Evolutionary conservation across 2,113 vertebrate species (phyloP), one percentile per base, ranked within the genome.

Genomic region (Lagopus leucura): DNA sequence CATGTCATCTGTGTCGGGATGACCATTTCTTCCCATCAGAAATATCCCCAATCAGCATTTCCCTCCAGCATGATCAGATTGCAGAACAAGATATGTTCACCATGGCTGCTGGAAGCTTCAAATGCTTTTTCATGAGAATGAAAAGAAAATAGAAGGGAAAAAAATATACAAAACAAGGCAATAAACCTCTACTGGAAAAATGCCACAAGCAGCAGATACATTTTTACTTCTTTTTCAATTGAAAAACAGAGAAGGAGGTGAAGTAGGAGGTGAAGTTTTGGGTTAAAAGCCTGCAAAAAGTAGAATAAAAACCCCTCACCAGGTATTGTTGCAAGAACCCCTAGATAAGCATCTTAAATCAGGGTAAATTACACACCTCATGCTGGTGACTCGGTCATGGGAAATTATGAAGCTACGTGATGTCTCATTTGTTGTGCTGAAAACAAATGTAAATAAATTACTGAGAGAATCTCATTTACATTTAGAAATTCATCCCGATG

Each of bases 391-490:
- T 98, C 95, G 97, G 98, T 98, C 98, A 98, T 96, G 98, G 97
- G 95, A 98, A 98, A 98, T 98, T 98, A 98, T 97, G 96, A 98
- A 98, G 96, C 98, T 97, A 97, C 96, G 96, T 98, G 98, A 98
- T 97, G 97, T 98, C 97, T 98, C 98, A 98, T 98, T 98, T 98
- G 98, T 98, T 98, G 97, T 98, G 97, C 97, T 98, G 97, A 97
- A 98, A 98, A 98, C 98, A 98, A 98, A 98, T 98, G 97, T 98
- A 98, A 98, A 98, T 98, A 98, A 98, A 98, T 98, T 98, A 98
- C 97, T 97, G 97, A 87, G 96, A 97, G 96, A 97, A 97, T 96
- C 97, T 98, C 97, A 98, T 98, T 98, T 98, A 96, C 98, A 98
- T 98, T 97, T 97, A 97, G 97, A 98, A 98, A 98, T 97, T 97